A percentile compares a stretch with the other conserved stretches of the same genome.
Evolutionary conservation across 2,113 vertebrate genomes (phyloP).

Genomic region (Stomatorhinus ivindoensis): DNA sequence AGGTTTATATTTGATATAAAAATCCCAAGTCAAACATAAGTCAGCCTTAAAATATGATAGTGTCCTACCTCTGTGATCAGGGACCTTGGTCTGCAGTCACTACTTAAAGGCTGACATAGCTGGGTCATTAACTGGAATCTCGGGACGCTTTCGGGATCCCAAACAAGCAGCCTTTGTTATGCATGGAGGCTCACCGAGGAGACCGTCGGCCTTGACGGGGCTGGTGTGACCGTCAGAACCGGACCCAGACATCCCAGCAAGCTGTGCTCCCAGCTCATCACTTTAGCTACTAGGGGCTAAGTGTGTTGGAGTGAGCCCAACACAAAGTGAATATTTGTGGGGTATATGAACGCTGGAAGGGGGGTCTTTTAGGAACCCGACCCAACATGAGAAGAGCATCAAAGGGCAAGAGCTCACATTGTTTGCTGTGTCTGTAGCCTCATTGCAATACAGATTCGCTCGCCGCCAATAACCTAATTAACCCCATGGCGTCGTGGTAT

Average conservation of each 20-base stretch:
- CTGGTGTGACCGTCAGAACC: neutral
- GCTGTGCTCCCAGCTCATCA: neutral
- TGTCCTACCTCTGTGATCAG: constrained; percentile 2
- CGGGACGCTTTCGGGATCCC: neutral
- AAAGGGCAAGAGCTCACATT: neutral
- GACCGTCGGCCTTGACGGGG: neutral
- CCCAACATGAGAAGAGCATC: neutral
- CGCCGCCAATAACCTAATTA: constrained; percentile 14
- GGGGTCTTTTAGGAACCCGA: neutral
- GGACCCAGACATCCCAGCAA: neutral
- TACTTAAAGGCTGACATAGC: neutral
- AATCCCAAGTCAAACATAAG: constrained; percentile 25
- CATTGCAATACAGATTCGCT: neutral
- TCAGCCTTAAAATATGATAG: constrained; percentile 9
- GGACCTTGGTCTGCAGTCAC: neutral
- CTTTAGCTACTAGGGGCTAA: neutral
- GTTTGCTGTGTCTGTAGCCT: neutral
- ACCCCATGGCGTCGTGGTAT: neutral
- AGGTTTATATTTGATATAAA: constrained; percentile 29
- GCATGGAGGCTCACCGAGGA: neutral
- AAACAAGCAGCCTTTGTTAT: neutral
- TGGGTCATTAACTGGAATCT: constrained; percentile 6
- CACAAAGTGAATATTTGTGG: neutral
- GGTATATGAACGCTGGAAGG: neutral
- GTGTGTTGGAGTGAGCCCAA: neutral